Base-by-base conservation (phyloP, 2,113 vertebrate species). In the Saccopteryx leptura region DNA sequence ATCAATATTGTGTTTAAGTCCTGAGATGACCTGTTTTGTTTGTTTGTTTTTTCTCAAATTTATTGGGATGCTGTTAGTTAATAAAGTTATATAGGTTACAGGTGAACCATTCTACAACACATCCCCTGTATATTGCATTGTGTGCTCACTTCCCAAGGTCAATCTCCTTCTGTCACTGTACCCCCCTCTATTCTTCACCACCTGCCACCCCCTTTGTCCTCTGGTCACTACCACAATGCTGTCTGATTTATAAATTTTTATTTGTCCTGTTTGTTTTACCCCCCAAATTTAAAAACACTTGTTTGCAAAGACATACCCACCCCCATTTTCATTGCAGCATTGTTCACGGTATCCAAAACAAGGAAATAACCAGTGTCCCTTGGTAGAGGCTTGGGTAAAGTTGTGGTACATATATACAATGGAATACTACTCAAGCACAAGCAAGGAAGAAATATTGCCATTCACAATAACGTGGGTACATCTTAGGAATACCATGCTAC, bases 321-420 rank as follows among this genome's bases (percentile, higher is more conserved):
- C 52, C 50, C 52, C 12, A 7, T 78, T 28, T 56, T 56, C 75
- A 78, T 9, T 21, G 52, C 28, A n/a, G 75, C 17, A 12, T 54
- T n/a, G 7, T 6, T 12, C 75, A 31, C 31, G 14, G 48, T 17
- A 4, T 14, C 74, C 26, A 18, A 76, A 26, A 76, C 74, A 31
- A 17, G 28, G 50, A 12, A 21, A n/a, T 17, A 75, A 78, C 15
- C 50, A 11, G 75, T 21, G 50, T 5, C 28, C 28, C 54, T n/a
- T 18, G 1, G 5, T 54, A 52, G 2, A 0, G 9, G 31, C 9
- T 4, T 54, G 17, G 50, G 19, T 19, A 54, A 52, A 19, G 4
- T 11, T 78, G 74, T 28, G 50, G 75, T 11, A 31, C 28, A 5
- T 3, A 19, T 10, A 6, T 17, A 19, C 50, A 52, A 11, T 4